These are phyloP conservation scores for Avahi laniger DNA, from an alignment of 2,797 vertebrate species.

Conservation along the genomic window DNA sequence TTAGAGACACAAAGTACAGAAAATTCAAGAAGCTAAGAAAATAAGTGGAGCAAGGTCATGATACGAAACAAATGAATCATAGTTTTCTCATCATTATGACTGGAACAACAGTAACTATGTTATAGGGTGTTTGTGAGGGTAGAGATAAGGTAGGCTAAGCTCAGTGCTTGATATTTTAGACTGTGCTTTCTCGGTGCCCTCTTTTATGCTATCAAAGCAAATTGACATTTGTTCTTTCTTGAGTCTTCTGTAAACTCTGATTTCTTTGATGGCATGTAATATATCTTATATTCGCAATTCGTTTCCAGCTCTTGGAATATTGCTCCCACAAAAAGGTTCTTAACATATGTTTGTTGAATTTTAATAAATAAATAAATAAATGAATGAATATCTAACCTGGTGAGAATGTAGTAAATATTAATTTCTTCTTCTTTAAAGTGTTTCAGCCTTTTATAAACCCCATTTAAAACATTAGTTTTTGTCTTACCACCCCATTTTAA, in stretches of 20 bases:
- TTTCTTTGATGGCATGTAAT: not conserved
- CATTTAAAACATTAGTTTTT: slow-evolving; percentile 9
- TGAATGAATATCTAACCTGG: not conserved
- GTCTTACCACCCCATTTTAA: not conserved
- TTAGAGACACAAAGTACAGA: not conserved
- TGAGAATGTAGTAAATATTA: not conserved
- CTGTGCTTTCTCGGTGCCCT: not conserved
- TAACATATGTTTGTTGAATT: not conserved
- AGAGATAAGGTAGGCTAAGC: not conserved
- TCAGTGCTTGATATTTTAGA: not conserved
- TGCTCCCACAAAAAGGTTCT: not conserved
- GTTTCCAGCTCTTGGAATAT: not conserved
- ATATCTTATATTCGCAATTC: not conserved
- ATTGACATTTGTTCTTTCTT: not conserved
- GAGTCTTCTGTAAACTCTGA: not conserved
- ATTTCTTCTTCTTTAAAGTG: not conserved
- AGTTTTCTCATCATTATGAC: not conserved
- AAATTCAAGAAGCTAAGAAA: not conserved
- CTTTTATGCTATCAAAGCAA: not conserved
- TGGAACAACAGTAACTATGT: not conserved
- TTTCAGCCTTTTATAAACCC: not conserved
- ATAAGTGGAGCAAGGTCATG: not conserved
- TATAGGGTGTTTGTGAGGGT: not conserved
- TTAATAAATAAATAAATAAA: not conserved
- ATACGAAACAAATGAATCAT: not conserved